These are phyloP conservation scores for Agrochola lychnidis DNA, from an alignment of 2,888 invertebrate species.

Conservation along the genomic window DNA sequence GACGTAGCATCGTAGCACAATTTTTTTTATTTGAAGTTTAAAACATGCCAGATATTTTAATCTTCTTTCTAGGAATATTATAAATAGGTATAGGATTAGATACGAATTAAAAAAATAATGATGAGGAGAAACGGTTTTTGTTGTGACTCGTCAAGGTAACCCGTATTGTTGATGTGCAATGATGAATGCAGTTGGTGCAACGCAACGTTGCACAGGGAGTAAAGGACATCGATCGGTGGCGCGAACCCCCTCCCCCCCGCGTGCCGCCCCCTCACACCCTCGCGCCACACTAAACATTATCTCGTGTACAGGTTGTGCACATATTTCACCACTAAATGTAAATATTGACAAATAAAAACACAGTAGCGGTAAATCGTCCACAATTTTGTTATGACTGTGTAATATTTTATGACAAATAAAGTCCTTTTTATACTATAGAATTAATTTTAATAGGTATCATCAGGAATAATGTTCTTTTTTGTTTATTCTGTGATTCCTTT, in stretches of 20 bases:
- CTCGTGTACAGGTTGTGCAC: slow-evolving; percentile 74
- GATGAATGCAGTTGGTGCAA: slow-evolving; percentile 81
- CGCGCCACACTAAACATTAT: slow-evolving; percentile 78
- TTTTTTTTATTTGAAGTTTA: slow-evolving; percentile 26
- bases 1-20: slow-evolving; percentile 60
- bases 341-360: slow-evolving; percentile 49
- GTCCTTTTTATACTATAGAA: background rate
- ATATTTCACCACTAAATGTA: slow-evolving; percentile 54
- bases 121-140: no score
- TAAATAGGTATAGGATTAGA: background rate
- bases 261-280: slow-evolving; percentile 60
- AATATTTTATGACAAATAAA: background rate
- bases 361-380: background rate
- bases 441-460: background rate
- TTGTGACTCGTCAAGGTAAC: slow-evolving; percentile 20
- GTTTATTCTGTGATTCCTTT: background rate
- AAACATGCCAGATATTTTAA: background rate
- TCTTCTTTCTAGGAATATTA: background rate
- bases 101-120: background rate
- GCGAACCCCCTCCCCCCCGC: slow-evolving; percentile 61
- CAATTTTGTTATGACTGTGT: slow-evolving; percentile 7
- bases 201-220: slow-evolving; percentile 79
- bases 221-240: slow-evolving; percentile 85
- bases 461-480: background rate
- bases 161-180: slow-evolving; percentile 61